Conservation (phyloP, 2,113 vertebrate genomes). For the Cyphotilapia sp. region DNA sequence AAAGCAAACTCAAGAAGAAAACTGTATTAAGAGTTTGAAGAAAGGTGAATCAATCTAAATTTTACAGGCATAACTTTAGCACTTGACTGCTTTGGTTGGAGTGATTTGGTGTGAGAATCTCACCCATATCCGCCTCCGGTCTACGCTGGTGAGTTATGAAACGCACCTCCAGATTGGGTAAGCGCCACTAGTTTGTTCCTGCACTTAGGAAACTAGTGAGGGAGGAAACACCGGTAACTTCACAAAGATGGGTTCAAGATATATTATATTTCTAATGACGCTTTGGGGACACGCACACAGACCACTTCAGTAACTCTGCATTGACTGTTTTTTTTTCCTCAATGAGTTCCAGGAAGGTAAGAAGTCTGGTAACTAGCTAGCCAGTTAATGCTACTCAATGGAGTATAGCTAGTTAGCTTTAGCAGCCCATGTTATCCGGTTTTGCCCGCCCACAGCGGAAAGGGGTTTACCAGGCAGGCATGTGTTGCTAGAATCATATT, state of each 20-base stretch:
- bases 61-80: background rate
- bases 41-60: background rate
- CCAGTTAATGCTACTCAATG: background rate
- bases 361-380: background rate
- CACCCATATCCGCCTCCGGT: background rate
- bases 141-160: background rate
- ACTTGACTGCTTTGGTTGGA: background rate
- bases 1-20: background rate
- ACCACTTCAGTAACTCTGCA: background rate
- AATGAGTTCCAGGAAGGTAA: conserved; percentile 62
- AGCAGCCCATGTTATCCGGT: background rate
- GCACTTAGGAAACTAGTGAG: background rate
- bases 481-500: background rate
- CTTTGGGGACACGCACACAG: background rate
- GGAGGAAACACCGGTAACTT: background rate
- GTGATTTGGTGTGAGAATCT: background rate
- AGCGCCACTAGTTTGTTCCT: background rate
- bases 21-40: background rate
- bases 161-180: background rate
- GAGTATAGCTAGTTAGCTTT: background rate
- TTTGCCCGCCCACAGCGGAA: background rate
- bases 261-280: fast-evolving
- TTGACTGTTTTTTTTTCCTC: background rate
- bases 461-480: background rate
- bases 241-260: background rate